A percentile compares a stretch with the other conserved stretches of the same genome.
These are phyloP conservation scores for Sinocyclocheilus rhinocerous DNA, from an alignment of 2,113 vertebrate genomes.

Conservation along the genomic window DNA sequence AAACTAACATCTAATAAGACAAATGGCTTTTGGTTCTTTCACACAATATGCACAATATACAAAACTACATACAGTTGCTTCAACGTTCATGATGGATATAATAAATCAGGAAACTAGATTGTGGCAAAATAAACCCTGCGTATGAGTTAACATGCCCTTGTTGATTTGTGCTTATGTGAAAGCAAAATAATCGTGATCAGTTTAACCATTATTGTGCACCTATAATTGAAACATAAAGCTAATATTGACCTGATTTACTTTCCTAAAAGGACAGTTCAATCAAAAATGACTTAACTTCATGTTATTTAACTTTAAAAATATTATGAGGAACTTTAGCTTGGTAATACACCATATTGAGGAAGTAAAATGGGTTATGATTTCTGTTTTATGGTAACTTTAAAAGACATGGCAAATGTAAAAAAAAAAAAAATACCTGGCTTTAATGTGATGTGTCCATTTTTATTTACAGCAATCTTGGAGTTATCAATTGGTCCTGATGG, in stretches of 20 bases:
- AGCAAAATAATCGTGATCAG: too few relatives aligned
- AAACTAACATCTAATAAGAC: too few relatives aligned
- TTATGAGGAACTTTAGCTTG: neutral
- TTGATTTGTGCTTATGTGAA: too few relatives aligned
- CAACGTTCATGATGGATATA: neutral
- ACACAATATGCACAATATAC: too few relatives aligned
- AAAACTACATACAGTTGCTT: too few relatives aligned
- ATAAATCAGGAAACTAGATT: neutral
- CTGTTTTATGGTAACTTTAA: neutral
- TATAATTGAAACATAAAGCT: too few relatives aligned
- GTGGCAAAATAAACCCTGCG: too few relatives aligned
- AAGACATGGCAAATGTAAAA: neutral
- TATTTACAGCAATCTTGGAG: slow-evolving; percentile 89
- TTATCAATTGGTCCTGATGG: slow-evolving; percentile 95
- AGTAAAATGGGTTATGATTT: neutral
- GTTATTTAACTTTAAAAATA: neutral
- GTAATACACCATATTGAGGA: neutral
- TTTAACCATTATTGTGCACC: too few relatives aligned
- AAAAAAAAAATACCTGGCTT: slow-evolving; percentile 83
- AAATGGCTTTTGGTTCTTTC: too few relatives aligned
- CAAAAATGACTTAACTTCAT: too few relatives aligned
- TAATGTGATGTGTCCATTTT: slow-evolving; percentile 86
- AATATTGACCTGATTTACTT: too few relatives aligned
- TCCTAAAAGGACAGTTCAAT: too few relatives aligned
- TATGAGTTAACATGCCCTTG: neutral